Conservation (phyloP, 2,888 invertebrate species). For the Merodon equestris region DNA sequence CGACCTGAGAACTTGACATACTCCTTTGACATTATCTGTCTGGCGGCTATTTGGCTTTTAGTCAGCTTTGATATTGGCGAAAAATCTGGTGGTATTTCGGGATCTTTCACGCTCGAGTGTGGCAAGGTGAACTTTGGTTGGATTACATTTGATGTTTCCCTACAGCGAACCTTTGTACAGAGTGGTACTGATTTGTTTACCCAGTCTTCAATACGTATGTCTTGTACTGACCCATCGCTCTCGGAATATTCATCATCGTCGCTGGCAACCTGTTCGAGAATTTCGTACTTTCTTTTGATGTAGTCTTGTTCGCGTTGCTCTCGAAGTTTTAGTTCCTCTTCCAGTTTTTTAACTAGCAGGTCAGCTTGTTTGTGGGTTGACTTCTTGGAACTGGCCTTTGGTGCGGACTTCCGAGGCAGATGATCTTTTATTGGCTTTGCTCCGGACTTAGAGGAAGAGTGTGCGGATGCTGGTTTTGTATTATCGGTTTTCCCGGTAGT, state of each 20-base stretch:
- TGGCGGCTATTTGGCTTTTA: slow-evolving; percentile 16
- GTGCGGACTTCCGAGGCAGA: too few relatives aligned
- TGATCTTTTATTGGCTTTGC: too few relatives aligned
- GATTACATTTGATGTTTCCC: too few relatives aligned
- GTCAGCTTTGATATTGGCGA: background rate
- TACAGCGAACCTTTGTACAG: background rate
- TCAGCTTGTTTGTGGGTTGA: too few relatives aligned
- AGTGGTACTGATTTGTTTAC: background rate
- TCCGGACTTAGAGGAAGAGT: too few relatives aligned
- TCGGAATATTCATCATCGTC: background rate
- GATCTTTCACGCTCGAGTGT: too few relatives aligned
- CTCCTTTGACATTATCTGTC: slow-evolving; percentile 21
- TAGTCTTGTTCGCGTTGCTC: background rate
- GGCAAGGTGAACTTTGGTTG: too few relatives aligned
- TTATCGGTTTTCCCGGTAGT: too few relatives aligned
- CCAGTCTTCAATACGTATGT: background rate
- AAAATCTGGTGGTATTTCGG: background rate
- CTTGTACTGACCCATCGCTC: background rate
- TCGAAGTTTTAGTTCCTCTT: background rate
- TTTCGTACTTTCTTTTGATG: background rate
- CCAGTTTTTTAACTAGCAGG: background rate
- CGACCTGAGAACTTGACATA: slow-evolving; percentile 10
- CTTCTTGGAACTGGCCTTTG: too few relatives aligned
- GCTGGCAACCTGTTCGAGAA: background rate
- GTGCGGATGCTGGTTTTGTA: too few relatives aligned